Evolutionary conservation across 2,888 invertebrate species (phyloP).

Genomic region (Rhabditoides inermis): DNA sequence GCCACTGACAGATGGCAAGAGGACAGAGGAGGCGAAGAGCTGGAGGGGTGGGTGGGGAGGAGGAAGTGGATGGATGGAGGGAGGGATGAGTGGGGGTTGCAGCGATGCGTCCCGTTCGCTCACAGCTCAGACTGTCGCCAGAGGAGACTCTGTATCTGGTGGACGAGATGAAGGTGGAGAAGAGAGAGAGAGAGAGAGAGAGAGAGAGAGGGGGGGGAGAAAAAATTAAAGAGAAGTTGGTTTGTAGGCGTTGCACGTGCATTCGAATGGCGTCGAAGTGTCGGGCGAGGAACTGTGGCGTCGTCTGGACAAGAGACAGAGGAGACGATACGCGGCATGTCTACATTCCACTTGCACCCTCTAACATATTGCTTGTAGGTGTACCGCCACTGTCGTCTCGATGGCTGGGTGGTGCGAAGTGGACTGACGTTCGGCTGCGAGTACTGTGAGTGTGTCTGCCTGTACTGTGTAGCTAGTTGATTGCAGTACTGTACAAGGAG

Average conservation of each 20-base stretch:
- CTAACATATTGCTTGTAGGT: constrained; percentile 6
- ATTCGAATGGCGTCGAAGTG: no score
- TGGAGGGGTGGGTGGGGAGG: constrained; percentile 3
- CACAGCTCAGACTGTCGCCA: not conserved
- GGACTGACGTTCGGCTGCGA: constrained; percentile 28
- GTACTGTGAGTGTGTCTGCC: constrained; percentile 28
- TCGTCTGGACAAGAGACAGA: no score
- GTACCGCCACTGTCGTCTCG: constrained; percentile 15
- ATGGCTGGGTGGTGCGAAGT: constrained; percentile 25
- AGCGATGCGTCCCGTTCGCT: not conserved
- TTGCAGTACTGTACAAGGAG: no score
- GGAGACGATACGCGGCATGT: constrained; percentile 1
- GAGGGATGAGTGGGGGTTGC: not conserved
- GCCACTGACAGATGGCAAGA: no score
- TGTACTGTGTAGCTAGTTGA: no score
- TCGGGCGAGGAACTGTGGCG: no score
- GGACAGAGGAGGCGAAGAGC: not conserved
- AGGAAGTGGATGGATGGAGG: not conserved
- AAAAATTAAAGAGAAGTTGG: no score
- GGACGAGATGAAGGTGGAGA: no score
- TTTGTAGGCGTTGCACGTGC: no score
- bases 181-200: no score
- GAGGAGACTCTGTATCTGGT: constrained; percentile 5
- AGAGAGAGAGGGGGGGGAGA: no score
- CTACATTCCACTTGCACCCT: no score